Evolutionary conservation across 1,140 invertebrate species (phyloP).

Genomic region (Drosophila aff.): DNA sequence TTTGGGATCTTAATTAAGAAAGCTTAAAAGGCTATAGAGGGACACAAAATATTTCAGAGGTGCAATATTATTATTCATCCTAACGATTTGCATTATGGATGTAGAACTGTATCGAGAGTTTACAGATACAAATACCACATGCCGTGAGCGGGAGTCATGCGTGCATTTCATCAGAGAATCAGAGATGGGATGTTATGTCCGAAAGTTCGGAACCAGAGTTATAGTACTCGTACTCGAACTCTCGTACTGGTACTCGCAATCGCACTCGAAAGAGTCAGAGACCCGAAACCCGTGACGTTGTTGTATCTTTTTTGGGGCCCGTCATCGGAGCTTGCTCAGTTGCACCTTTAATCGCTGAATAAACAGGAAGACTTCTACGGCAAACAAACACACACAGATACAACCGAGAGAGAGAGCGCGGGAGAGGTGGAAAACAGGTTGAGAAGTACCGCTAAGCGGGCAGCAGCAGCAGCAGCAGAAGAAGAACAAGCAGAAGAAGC

Average conservation of each 20-base stretch:
- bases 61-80: neutral
- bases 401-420: constrained; percentile 18
- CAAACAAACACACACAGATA: constrained; percentile 54
- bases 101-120: constrained; percentile 9
- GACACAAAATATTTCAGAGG: too few species aligned
- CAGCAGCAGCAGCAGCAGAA: constrained; percentile 33
- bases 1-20: too few species aligned
- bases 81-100: neutral
- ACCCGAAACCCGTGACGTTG: constrained; percentile 43
- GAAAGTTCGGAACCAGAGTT: constrained; percentile 18
- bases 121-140: constrained; percentile 11
- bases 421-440: constrained; percentile 78
- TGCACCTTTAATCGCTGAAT: constrained; percentile 78
- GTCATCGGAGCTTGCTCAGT: constrained; percentile 60
- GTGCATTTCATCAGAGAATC: constrained; percentile 67
- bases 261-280: constrained; percentile 34
- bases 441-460: constrained; percentile 84
- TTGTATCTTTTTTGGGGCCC: constrained; percentile 40
- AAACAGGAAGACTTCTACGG: constrained; percentile 83
- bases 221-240: constrained; percentile 1
- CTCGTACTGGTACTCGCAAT: constrained; percentile 8
- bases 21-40: too few species aligned
- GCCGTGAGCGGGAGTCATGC: constrained; percentile 37
- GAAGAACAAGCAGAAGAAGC: constrained; percentile 28
- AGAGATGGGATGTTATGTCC: constrained; percentile 31